Base-by-base conservation (phyloP, 30 jellyfish, hydroid and myxozoan species). In the Hydractinia symbiolongicarpus region DNA sequence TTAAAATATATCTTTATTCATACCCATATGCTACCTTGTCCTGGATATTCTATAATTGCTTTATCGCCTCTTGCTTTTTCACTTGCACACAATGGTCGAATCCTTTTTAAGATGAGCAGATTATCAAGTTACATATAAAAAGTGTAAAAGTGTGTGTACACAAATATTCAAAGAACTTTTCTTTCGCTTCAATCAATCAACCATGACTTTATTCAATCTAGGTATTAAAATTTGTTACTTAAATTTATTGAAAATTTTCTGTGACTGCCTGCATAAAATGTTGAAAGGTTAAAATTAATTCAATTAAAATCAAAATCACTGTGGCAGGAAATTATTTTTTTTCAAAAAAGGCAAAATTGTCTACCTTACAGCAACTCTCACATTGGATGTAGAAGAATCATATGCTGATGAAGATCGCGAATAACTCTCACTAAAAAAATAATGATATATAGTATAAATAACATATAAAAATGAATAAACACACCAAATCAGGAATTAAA, bases 21-120 rank as follows among this genome's bases (percentile, higher is more conserved):
- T 82, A 90, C 97, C 97, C 97, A 90, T 72, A 90, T 80, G 7
- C 77, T 94, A 7, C 95, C 94, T 16, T 90, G 82, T 21, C 88
- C 95, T 7, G 97, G 97, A 67, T 55, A 81, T 70, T 93, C 96
- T 55, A 93, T 68, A 72, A 79, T 50, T 6, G 79, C 81, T 84
- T 88, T 87, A 17, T 84, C 96, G 53, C 66, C 90, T 73, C 79
- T 93, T 53, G 55, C 86, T 53, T 78, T 44, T 70, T 93, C 96
- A 3, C 11, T 40, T 4, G 82, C 85, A 73, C 76, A 76, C 56
- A 93, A 57, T 60, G 98, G 98, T 20, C 98, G 83, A n/a, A 87
- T 94, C 54, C 98, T 86, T 79, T n/a, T 8, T 54, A 55, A 14
- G 17, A 14, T 13, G 1, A 13, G 3, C 1, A 13, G 16, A 60